Evolutionary conservation across 2,113 vertebrate species (phyloP), one percentile per base, ranked within the genome.

Genomic region (Pimephales promelas): DNA sequence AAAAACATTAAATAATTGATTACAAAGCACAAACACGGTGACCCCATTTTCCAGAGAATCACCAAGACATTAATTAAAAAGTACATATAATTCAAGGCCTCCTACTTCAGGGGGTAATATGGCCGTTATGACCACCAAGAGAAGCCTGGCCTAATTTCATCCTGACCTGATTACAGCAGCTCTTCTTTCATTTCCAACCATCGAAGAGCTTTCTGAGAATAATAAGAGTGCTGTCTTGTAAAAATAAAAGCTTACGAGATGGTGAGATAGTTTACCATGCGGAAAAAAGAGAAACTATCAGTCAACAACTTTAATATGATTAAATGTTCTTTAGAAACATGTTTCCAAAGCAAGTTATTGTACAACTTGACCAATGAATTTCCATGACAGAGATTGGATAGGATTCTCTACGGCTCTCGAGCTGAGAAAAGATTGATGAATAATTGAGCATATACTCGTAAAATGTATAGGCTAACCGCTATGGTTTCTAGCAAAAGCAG

Each of bases 91-190:
- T 84, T 87, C 81, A 61, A 89, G 83, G 47, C 70, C 79, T 87
- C 28, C 68, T 77, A 72, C 10, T 47, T 52, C 45, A 76, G 62
- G 64, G 81, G 64, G 57, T 36, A 79, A 81, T 85, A 64, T 6
- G 26, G 56, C 66, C 10, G 62, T 84, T 70, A 78, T 68, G 61
- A 71, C 57, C 81, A 82, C 66, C 36, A 83, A 59, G 76, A 84
- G 79, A 81, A 85, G 72, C 68, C 82, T 68, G 88, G 89, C 52
- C 91, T 90, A 89, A 91, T 87, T 90, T 90, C 86, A 80, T 45
- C 70, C 54, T 90, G 89, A 79, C 89, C 90, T 88, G 86, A 90
- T 90, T 92, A 90, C 86, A 91, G 87, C 89, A 87, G 70, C 82
- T 84, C 87, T 89, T 81, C 88, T 89, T 64, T 88, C 85, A 88